Conservation (phyloP, 2,797 vertebrate species). For the Sebastes steindachneri region DNA sequence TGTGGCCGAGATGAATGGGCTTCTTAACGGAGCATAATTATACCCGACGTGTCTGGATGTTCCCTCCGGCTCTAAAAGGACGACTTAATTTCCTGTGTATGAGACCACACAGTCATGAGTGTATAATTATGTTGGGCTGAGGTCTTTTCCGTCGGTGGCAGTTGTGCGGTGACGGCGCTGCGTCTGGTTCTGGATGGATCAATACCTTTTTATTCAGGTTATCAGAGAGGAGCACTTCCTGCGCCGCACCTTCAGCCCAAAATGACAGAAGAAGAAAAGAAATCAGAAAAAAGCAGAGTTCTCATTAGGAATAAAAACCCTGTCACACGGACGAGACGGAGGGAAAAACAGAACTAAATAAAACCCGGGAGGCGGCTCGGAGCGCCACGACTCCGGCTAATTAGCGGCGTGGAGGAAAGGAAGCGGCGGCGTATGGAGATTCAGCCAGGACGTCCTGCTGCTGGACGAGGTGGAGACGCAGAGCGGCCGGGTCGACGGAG, state of each 20-base stretch:
- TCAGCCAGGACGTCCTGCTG: slow-evolving; percentile 54
- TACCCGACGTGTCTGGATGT: slow-evolving; percentile 58
- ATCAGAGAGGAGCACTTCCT: slow-evolving; percentile 44
- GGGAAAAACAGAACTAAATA: slow-evolving; percentile 1
- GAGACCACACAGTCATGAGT: slow-evolving; percentile 59
- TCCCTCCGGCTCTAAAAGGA: slow-evolving; percentile 52
- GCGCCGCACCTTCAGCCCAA: slow-evolving; percentile 9
- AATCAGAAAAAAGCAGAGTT: slow-evolving; percentile 16
- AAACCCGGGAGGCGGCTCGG: slow-evolving; percentile 34
- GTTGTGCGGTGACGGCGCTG: slow-evolving; percentile 24
- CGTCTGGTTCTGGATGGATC: slow-evolving; percentile 50
- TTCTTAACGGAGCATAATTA: slow-evolving; percentile 71
- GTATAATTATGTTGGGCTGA: slow-evolving; percentile 64
- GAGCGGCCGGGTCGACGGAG: neutral
- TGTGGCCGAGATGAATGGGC: slow-evolving; percentile 68
- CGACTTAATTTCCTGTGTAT: slow-evolving; percentile 60
- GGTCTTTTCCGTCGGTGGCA: slow-evolving; percentile 38
- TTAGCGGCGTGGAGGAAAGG: slow-evolving; percentile 38
- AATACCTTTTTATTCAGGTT: slow-evolving; percentile 55
- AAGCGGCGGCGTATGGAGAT: slow-evolving; percentile 23
- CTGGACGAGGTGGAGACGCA: slow-evolving; percentile 30
- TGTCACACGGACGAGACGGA: slow-evolving; percentile 42
- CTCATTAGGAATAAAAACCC: slow-evolving; percentile 68
- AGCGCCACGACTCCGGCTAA: slow-evolving; percentile 48
- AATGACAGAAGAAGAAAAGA: slow-evolving; percentile 4